Percentiles rank a stretch among this genome's conserved stretches.
Evolutionary conservation across 2,113 vertebrate genomes (phyloP).

Genomic region (Microcebus lehilahytsara): DNA sequence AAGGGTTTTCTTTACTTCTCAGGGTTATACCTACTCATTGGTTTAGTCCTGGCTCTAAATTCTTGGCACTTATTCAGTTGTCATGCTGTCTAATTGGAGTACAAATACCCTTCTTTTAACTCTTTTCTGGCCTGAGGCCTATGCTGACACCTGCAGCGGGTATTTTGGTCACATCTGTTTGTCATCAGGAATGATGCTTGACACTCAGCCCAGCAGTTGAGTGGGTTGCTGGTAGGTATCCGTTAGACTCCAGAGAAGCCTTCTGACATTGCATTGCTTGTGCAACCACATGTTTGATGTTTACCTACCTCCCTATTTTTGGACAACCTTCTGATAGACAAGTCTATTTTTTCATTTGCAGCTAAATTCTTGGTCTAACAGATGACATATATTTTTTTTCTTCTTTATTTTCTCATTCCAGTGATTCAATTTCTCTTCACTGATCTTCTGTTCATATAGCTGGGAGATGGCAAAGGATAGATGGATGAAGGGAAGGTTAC

Average conservation of each 20-base stretch:
- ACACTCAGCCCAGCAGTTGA: not conserved
- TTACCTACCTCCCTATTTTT: not conserved
- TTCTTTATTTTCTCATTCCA: not conserved
- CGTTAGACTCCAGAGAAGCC: accelerated
- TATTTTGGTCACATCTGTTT: not conserved
- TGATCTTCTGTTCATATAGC: not conserved
- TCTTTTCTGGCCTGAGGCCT: not conserved
- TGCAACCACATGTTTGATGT: not conserved
- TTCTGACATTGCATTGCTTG: not conserved
- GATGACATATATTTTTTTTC: not conserved
- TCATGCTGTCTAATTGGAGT: not conserved
- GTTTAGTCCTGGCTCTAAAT: not conserved
- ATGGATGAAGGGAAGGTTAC: not conserved
- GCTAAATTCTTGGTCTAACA: not conserved
- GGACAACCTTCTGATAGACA: not conserved
- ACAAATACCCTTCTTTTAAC: not conserved
- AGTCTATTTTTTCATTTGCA: not conserved
- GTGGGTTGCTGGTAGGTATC: too few relatives aligned
- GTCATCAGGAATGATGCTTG: not conserved
- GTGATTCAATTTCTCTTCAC: not conserved
- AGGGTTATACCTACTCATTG: not conserved
- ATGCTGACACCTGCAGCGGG: not conserved
- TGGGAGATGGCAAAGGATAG: not conserved
- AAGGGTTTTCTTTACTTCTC: not conserved
- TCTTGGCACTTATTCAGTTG: not conserved